Base-by-base conservation (phyloP, 2,113 vertebrate genomes). In the Charina bottae region DNA sequence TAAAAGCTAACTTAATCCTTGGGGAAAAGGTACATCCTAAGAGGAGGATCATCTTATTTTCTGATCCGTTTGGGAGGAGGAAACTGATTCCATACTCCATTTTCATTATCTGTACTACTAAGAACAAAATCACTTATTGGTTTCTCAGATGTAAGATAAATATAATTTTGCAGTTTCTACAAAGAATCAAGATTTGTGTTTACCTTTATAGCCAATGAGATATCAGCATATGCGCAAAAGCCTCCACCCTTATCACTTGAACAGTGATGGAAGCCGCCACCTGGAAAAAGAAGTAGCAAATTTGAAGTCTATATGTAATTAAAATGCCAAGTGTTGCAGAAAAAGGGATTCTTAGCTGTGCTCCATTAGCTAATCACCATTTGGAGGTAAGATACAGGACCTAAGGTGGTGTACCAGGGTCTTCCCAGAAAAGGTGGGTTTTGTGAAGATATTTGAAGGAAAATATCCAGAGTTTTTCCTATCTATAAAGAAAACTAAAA, bases 181-280 rank as follows among this genome's bases (percentile, higher is more conserved):
- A 26, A 60, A 55, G 24, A 89, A 37, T 0, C 89, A 83, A 78
- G 1, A 11, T 83, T 33, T 1, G 49, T n/a, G 21, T 93, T 92
- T 97, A 99, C 99, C 98, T 99, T 99, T 96, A 99, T 98, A 93
- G 98, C 97, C 60, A 99, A 96, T 0, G 99, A 98, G 95, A 99
- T 99, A 96, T 99, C 99, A 4, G 99, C 99, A 0, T 99, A 99
- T 12, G 98, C 99, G 94, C 99, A 99, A 95, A 99, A 99, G 90
- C 99, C 99, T 88, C 99, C 99, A 12, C 99, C 99, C 91, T 96
- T 98, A 95, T 99, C 98, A 28, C 98, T 97, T 88, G 98, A 99
- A 94, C 99, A 99, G 96, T 99, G 99, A 96, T 99, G 99, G 94
- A 99, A 99, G 21, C 99, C 99, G 28, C 99, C 99, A n/a, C 99